Percentiles rank a stretch among this genome's conserved stretches.
Evolutionary conservation across 30 jellyfish, hydroid and myxozoan genomes (phyloP).

Genomic region (Nemopilema nomurai): DNA sequence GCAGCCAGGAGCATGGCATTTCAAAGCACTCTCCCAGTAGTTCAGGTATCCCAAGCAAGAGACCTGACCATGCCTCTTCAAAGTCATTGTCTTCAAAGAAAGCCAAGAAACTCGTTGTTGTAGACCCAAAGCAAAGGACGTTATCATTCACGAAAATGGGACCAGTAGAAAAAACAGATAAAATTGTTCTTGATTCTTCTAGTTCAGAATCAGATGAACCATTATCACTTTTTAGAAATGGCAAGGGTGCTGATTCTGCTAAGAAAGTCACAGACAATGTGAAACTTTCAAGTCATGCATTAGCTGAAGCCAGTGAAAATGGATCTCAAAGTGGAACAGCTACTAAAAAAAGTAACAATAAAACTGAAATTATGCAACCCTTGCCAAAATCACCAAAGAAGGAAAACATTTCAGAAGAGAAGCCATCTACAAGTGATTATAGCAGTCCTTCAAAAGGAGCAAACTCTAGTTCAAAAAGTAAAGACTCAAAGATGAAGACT

Average conservation of each 20-base stretch:
- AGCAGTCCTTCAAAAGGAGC: background rate
- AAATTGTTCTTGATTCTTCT: constrained; percentile 1
- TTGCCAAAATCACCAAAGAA: background rate
- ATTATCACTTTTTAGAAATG: constrained; percentile 15
- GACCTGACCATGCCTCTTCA: constrained; percentile 38
- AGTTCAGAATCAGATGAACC: constrained; percentile 83
- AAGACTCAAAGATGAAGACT: background rate
- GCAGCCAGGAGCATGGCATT: background rate
- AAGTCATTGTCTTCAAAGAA: constrained; percentile 28
- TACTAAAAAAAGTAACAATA: too few relatives aligned
- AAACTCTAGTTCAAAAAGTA: background rate
- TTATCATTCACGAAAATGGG: constrained; percentile 42
- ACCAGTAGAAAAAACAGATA: constrained; percentile 12
- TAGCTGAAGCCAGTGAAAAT: background rate
- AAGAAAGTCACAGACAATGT: background rate
- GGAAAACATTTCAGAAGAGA: background rate
- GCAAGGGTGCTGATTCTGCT: background rate
- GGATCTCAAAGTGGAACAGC: background rate
- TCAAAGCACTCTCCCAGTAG: background rate
- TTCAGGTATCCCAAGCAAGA: background rate
- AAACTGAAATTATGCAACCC: background rate
- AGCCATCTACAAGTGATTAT: background rate
- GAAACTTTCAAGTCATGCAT: background rate
- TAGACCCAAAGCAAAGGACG: constrained; percentile 27
- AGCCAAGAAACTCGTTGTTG: background rate